These are phyloP conservation scores for Cephonodes hylas DNA, from an alignment of 2,888 invertebrate genomes.

Conservation along the genomic window DNA sequence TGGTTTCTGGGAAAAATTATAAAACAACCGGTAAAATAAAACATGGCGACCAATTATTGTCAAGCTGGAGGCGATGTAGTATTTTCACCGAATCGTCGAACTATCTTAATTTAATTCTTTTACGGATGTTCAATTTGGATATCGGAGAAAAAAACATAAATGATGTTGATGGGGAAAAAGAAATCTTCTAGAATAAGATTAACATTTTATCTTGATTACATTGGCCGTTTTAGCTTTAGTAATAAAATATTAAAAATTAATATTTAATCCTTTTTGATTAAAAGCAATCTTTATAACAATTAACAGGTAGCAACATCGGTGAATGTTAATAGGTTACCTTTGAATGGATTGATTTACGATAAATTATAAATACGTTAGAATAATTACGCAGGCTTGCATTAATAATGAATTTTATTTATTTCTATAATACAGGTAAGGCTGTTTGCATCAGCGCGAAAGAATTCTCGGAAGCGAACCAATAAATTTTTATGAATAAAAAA, in stretches of 20 bases:
- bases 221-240: too few species aligned
- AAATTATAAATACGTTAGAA: background rate
- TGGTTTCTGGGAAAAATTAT: background rate
- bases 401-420: background rate
- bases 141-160: background rate
- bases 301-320: background rate
- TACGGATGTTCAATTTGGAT: background rate
- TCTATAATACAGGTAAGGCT: background rate
- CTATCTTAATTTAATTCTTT: background rate
- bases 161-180: background rate
- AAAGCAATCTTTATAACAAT: background rate
- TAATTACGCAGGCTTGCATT: background rate
- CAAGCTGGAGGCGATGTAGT: background rate
- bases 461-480: conserved; percentile 22
- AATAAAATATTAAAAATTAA: too few species aligned
- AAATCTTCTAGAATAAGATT: too few species aligned
- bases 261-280: background rate
- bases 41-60: background rate
- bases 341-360: background rate
- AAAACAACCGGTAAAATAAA: background rate
- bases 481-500: conserved; percentile 21
- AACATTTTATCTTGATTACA: too few species aligned
- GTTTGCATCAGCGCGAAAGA: background rate
- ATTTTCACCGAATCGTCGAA: background rate
- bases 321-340: background rate